Evolutionary conservation across 2,113 vertebrate genomes (phyloP).

Genomic region (Zosterops borbonicus): DNA sequence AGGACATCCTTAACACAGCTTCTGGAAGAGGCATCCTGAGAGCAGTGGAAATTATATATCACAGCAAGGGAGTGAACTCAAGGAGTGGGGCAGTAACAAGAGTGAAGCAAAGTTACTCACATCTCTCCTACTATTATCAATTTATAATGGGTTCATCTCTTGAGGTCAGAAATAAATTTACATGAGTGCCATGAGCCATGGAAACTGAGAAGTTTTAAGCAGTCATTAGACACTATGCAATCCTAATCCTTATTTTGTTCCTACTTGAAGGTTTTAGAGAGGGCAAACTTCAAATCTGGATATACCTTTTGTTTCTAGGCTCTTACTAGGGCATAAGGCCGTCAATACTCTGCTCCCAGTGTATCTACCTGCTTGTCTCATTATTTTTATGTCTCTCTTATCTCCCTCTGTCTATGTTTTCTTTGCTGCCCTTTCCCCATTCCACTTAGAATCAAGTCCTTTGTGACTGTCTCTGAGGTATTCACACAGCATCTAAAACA

Average conservation of each 20-base stretch:
- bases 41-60: background rate
- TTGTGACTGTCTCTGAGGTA: background rate
- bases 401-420: background rate
- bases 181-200: background rate
- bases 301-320: background rate
- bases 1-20: background rate
- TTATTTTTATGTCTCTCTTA: background rate
- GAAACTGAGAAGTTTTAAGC: background rate
- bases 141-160: background rate
- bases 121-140: background rate
- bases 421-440: background rate
- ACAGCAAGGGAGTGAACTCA: background rate
- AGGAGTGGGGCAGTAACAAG: background rate
- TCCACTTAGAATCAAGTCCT: background rate
- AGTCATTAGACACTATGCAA: background rate
- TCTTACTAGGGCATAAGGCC: background rate
- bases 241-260: background rate
- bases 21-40: background rate
- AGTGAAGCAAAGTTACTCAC: background rate
- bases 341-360: background rate
- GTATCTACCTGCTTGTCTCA: background rate
- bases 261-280: background rate
- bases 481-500: background rate
- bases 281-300: background rate
- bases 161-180: background rate